Conservation (phyloP, 2,797 vertebrate genomes). For the Anguilla anguilla region DNA sequence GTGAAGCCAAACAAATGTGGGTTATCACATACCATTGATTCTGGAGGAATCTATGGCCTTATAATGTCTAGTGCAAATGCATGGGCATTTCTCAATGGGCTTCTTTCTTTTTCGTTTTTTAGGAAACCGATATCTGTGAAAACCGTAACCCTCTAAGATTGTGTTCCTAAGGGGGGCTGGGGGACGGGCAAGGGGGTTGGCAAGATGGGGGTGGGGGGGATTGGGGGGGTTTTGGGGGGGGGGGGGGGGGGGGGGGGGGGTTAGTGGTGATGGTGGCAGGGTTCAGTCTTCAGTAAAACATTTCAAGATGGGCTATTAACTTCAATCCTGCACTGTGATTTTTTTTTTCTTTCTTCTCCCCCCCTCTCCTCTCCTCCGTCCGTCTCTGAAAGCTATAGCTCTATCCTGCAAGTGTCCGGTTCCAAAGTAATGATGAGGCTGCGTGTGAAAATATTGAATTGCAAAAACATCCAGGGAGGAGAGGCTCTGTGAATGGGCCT, state of each 20-base stretch:
- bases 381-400: slow-evolving; percentile 77
- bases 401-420: slow-evolving; percentile 85
- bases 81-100: background rate
- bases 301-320: slow-evolving; percentile 83
- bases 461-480: slow-evolving; percentile 90
- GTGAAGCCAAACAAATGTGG: slow-evolving; percentile 11
- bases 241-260: slow-evolving; percentile 3
- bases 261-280: slow-evolving; percentile 38
- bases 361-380: slow-evolving; percentile 39
- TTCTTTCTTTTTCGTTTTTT: slow-evolving; percentile 6
- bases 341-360: slow-evolving; percentile 55
- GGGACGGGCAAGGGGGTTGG: slow-evolving; percentile 52
- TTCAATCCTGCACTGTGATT: slow-evolving; percentile 67
- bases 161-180: slow-evolving; percentile 21
- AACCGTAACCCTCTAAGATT: slow-evolving; percentile 6
- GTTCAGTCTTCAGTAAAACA: slow-evolving; percentile 69
- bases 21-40: slow-evolving; percentile 41
- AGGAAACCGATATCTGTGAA: slow-evolving; percentile 29
- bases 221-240: slow-evolving; percentile 43
- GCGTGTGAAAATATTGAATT: slow-evolving; percentile 99
- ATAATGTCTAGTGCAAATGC: slow-evolving; percentile 24
- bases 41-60: slow-evolving; percentile 55
- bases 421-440: slow-evolving; percentile 93
- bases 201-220: slow-evolving; percentile 25
- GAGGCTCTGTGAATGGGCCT: slow-evolving; percentile 87